phyloP scores from a whole-genome alignment of 92 coral and sea anemone species.

The Porites lobata region DNA sequence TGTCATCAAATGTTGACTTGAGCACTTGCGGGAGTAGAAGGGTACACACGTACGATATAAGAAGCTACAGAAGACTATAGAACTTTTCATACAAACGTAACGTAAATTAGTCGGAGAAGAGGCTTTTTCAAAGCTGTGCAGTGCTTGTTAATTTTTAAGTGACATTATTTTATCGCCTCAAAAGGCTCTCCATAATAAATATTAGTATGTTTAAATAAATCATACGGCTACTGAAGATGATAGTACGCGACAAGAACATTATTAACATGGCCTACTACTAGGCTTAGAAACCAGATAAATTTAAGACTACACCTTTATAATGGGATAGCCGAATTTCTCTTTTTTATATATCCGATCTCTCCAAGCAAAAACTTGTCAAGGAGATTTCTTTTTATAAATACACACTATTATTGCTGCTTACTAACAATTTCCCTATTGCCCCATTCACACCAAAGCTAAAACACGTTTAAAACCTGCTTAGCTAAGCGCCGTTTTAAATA shows the following conservation, averaged over 20 bases:
- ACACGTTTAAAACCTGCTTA: too few relatives aligned
- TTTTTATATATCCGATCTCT: background rate
- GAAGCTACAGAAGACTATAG: background rate
- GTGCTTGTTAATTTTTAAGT: background rate
- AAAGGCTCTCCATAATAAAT: conserved; percentile 36
- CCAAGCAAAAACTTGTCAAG: background rate
- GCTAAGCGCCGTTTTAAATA: too few relatives aligned
- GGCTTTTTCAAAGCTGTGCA: background rate
- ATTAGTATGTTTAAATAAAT: conserved; percentile 29
- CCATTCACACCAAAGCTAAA: background rate
- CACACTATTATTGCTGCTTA: background rate
- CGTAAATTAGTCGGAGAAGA: background rate
- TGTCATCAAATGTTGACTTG: too few relatives aligned
- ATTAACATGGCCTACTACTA: too few relatives aligned
- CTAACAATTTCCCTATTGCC: background rate
- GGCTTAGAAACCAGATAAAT: too few relatives aligned
- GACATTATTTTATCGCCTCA: conserved; percentile 12
- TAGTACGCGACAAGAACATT: too few relatives aligned
- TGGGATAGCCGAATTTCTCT: background rate
- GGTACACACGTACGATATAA: background rate
- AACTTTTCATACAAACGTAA: background rate
- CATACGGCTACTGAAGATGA: background rate
- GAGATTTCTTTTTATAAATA: background rate
- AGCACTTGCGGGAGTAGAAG: too few relatives aligned
- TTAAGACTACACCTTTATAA: background rate